Conservation (phyloP, 2,797 vertebrate genomes). For the Onychomys arenicola region DNA sequence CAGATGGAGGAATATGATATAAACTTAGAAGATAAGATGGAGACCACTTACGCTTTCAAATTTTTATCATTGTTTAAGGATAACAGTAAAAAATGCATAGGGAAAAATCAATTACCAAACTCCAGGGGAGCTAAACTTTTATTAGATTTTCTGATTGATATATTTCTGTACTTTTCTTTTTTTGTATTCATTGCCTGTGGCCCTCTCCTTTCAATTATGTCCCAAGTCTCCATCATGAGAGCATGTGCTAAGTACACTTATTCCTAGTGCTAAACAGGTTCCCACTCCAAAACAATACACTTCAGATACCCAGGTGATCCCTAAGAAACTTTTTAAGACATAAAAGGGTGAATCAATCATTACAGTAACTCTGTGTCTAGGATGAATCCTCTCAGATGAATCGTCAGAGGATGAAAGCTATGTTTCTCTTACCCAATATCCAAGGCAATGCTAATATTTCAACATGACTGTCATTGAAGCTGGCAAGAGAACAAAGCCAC, state of each 20-base stretch:
- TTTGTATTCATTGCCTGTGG: neutral
- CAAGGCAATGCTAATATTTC: constrained; percentile 55
- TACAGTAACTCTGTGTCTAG: constrained; percentile 43
- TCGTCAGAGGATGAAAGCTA: constrained; percentile 1
- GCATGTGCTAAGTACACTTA: rapidly evolving
- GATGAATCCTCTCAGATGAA: constrained; percentile 45
- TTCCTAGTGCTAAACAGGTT: neutral
- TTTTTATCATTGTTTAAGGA: neutral
- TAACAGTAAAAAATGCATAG: neutral
- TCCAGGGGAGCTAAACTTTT: neutral
- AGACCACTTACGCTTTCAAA: neutral
- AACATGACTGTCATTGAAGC: neutral
- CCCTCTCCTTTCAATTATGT: neutral
- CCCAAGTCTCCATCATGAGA: neutral
- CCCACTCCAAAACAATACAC: neutral
- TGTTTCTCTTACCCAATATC: neutral
- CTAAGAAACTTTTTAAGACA: constrained; percentile 42
- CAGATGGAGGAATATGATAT: neutral
- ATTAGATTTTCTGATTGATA: neutral
- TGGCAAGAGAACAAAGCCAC: constrained; percentile 46
- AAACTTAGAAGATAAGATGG: neutral
- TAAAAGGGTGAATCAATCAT: neutral
- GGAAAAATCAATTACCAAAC: neutral
- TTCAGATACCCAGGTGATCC: neutral
- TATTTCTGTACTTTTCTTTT: neutral